These are phyloP conservation scores for Anisognathus igniventris DNA, from an alignment of 2,797 vertebrate species.

Conservation along the genomic window DNA sequence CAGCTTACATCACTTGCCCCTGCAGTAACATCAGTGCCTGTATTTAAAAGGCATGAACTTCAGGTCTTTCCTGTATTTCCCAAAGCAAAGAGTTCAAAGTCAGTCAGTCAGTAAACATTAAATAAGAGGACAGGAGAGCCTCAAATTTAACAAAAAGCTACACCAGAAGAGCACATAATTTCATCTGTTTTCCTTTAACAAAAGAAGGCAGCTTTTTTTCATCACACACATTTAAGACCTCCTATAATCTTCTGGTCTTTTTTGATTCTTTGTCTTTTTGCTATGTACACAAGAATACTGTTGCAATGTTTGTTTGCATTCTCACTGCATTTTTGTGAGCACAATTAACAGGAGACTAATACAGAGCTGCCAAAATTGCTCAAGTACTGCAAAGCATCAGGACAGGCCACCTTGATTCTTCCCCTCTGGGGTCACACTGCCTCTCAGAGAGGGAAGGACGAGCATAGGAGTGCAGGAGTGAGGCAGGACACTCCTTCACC, in stretches of 20 bases:
- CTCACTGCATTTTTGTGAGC: background rate
- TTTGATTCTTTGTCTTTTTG: background rate
- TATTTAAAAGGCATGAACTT: background rate
- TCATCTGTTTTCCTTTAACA: background rate
- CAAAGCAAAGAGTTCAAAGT: background rate
- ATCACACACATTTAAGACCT: background rate
- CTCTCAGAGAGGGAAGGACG: background rate
- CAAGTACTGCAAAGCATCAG: accelerated
- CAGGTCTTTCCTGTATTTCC: background rate
- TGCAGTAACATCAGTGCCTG: background rate
- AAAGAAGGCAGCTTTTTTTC: background rate
- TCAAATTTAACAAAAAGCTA: background rate
- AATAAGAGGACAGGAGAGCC: background rate
- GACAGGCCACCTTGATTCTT: background rate
- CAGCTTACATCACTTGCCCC: background rate
- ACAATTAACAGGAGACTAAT: background rate
- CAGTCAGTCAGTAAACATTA: background rate
- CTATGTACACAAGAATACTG: background rate
- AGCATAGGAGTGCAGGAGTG: accelerated
- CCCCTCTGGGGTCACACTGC: background rate
- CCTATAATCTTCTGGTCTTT: background rate
- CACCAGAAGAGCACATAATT: background rate
- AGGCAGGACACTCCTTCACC: background rate
- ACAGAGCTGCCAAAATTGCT: background rate
- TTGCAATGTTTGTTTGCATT: background rate